These are phyloP conservation scores for Hephaestus fuliginosus DNA, from an alignment of 2,797 vertebrate species.

Conservation along the genomic window DNA sequence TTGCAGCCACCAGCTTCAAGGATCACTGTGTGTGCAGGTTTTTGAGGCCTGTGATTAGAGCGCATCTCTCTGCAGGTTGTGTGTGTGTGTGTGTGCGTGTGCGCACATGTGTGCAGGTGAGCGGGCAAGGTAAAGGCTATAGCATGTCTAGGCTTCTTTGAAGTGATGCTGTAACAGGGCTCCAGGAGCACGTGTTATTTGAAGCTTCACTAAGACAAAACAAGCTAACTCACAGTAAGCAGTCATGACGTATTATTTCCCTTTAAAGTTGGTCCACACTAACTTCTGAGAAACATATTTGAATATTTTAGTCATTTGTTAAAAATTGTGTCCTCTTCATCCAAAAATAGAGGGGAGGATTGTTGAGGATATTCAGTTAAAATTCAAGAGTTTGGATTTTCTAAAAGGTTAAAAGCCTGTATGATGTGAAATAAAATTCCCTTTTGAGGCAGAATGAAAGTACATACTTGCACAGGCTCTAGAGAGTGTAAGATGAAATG, in stretches of 20 bases:
- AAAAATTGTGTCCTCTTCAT: neutral
- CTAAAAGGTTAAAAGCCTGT: too few species aligned
- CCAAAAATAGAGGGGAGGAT: neutral
- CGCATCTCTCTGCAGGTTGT: conserved; percentile 1
- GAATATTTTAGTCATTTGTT: neutral
- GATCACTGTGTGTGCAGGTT: conserved; percentile 2
- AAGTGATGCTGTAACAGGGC: neutral
- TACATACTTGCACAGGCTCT: neutral
- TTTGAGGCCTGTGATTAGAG: conserved; percentile 6
- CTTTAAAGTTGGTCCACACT: neutral
- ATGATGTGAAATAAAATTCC: neutral
- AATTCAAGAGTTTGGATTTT: neutral
- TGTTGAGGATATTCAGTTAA: neutral
- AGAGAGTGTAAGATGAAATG: neutral
- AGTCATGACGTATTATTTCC: neutral
- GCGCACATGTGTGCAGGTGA: neutral
- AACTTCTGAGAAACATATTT: neutral
- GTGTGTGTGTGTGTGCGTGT: neutral
- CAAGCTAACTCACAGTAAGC: neutral
- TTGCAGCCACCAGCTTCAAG: conserved; percentile 18
- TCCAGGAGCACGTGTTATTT: neutral
- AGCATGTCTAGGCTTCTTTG: neutral
- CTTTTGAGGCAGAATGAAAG: neutral
- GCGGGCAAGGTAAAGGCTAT: neutral
- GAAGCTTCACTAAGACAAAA: neutral